Base-by-base conservation (phyloP, 2,797 vertebrate species). In the Danio jaintianensis region DNA sequence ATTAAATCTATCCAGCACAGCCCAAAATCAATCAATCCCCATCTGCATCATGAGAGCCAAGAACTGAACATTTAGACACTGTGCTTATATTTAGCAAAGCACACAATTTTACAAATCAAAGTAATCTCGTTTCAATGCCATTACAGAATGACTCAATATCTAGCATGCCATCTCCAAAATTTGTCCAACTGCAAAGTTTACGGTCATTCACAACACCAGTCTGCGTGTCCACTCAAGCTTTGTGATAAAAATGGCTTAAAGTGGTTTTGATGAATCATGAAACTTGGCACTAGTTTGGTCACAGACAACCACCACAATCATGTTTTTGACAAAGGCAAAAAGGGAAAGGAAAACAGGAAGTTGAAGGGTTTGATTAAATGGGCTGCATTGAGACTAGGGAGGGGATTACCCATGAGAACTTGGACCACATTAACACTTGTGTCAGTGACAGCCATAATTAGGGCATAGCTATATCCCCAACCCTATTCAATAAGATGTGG, bases 291-390 rank as follows among this genome's bases (percentile, higher is more conserved):
- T 72, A 68, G 38, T 56, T 67, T 71, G 80, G 71, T 40, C 40
- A 59, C 63, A 80, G 82, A 83, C 75, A 82, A 79, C 79, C 70
- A 45, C 18, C 22, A 82, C 73, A 58, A 62, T 79, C 36, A 78
- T 85, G 84, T 70, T 74, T 85, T 58, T 74, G 64, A 79, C 77
- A 79, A 87, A 89, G 82, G 6, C 22, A 78, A 66, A 63, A 72
- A 48, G 69, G 5, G 71, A 83, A 64, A 82, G 43, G 83, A 82
- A 88, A 84, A 70, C 68, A 79, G 43, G 66, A 70, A 72, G 81
- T 64, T 52, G 75, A 75, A 59, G n/a, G 36, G 38, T 53, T 40
- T 53, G 53, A 52, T 75, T 45, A 62, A 29, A 52, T 59, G 20
- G 10, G 47, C 55, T 20, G 12, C 84, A 59, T 16, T 10, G 36